Percentiles rank a stretch among this genome's conserved stretches.
phyloP scores from a whole-genome alignment of 2,888 invertebrate species.

The Troides oblongomaculatus region DNA sequence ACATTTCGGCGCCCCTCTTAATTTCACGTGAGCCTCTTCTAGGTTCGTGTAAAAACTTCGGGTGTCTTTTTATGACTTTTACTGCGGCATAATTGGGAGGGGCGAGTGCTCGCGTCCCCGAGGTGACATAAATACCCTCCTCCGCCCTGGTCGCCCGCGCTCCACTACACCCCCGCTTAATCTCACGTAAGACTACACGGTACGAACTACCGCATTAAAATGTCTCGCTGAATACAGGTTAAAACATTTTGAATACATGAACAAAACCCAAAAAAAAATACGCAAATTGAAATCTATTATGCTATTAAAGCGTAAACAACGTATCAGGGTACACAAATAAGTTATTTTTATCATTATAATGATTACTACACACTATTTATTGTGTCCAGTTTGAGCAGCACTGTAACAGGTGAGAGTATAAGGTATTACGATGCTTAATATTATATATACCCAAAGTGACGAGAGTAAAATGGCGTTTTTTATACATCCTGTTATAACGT shows the following conservation, averaged over 20 bases:
- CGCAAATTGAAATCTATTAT: neutral
- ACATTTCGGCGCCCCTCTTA: slow-evolving; percentile 80
- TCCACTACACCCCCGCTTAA: slow-evolving; percentile 70
- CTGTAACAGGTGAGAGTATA: no score
- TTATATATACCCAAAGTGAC: no score
- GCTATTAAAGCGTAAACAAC: neutral
- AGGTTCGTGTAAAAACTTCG: slow-evolving; percentile 80
- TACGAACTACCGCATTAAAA: slow-evolving; percentile 63
- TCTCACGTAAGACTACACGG: slow-evolving; percentile 74
- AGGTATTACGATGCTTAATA: no score
- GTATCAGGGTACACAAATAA: neutral
- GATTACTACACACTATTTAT: no score
- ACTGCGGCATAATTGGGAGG: slow-evolving; percentile 81
- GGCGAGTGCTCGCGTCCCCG: slow-evolving; percentile 74
- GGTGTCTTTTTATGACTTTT: slow-evolving; percentile 81
- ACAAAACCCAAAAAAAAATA: slow-evolving; percentile 24
- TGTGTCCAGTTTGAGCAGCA: no score
- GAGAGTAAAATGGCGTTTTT: no score
- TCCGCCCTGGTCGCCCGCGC: slow-evolving; percentile 57
- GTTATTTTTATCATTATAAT: no score
- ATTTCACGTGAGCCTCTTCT: slow-evolving; percentile 78
- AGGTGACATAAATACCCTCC: slow-evolving; percentile 80
- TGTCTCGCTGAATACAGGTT: slow-evolving; percentile 52
- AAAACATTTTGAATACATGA: slow-evolving; percentile 44
- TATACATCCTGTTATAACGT: no score